phyloP scores from a whole-genome alignment of 1,140 invertebrate species.

The Drosophila leontia region DNA sequence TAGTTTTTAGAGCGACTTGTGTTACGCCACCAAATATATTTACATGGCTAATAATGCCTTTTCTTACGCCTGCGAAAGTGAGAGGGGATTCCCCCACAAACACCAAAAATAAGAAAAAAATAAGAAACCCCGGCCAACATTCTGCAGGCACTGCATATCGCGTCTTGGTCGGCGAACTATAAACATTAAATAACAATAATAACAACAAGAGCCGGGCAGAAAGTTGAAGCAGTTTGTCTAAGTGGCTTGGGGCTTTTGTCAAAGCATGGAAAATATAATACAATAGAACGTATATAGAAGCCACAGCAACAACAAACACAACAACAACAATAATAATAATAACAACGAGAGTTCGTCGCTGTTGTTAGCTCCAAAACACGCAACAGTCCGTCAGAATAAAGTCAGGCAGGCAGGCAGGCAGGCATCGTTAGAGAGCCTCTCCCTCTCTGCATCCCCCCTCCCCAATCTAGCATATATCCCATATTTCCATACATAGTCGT shows the following conservation, averaged over 20 bases:
- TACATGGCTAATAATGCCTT: slow-evolving; percentile 48
- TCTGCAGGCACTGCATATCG: slow-evolving; percentile 38
- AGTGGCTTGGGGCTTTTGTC: slow-evolving; percentile 72
- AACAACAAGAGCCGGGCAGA: slow-evolving; percentile 54
- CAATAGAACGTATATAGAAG: slow-evolving; percentile 66
- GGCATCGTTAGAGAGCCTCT: slow-evolving; percentile 45
- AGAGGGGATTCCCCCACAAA: slow-evolving; percentile 17
- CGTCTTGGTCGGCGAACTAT: slow-evolving; percentile 58
- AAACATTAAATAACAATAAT: slow-evolving; percentile 82
- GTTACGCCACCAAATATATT: slow-evolving; percentile 32
- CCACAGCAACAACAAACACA: slow-evolving; percentile 37
- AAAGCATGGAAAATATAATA: slow-evolving; percentile 70
- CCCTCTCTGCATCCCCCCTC: slow-evolving; percentile 3
- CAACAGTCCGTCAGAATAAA: slow-evolving; percentile 72
- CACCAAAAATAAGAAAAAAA: neutral
- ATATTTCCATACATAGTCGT: slow-evolving; percentile 19
- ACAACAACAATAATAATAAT: slow-evolving; percentile 33
- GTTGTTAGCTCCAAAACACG: slow-evolving; percentile 77
- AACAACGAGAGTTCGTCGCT: slow-evolving; percentile 60
- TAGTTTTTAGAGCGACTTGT: slow-evolving; percentile 19
- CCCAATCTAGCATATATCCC: neutral
- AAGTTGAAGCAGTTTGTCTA: slow-evolving; percentile 78
- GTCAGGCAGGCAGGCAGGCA: slow-evolving; percentile 43
- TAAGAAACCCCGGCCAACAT: neutral
- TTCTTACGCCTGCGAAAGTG: slow-evolving; percentile 51